Base-by-base conservation (phyloP, 2,888 invertebrate species). In the Pterostichus niger region DNA sequence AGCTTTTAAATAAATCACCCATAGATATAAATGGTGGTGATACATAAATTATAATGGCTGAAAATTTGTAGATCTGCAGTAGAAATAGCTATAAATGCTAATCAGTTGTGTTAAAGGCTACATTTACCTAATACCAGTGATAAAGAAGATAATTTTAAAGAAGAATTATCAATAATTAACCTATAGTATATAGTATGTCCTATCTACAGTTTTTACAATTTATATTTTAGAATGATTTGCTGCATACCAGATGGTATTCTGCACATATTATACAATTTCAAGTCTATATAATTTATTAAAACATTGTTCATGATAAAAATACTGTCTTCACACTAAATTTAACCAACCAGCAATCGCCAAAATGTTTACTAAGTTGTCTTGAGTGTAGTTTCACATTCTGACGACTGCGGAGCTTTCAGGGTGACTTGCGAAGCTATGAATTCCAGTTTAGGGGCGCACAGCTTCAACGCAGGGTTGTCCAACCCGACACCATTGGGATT, bases 401-500 rank as follows among this genome's bases (percentile, higher is more conserved):
- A 88, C 82, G 89, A 85, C 73, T 82, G 75, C 61, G 82, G 61
- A 7, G 82, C 61, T 52, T 77, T 84, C 76, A 80, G 75, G 35
- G 75, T 83, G 24, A 84, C 84, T 81, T 59, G 84, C 10, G 84
- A 73, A 7, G 84, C 82, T n/a, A 87, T 84, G 83, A 86, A 86
- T 84, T 93, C 93, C 91, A 93, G 91, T 91, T 93, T 93, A 77
- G 90, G 90, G 85, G 88, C 88, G 85, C 89, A 88, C 86, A 89
- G 88, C 73, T 93, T 92, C 76, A 93, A 89, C 56, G 93, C 93
- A 82, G 93, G 93, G 87, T 93, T 93, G 86, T 93, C 93, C 84
- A 93, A 91, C 85, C 91, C 91, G 85, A 91, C 91, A 83, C 94
- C 94, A 89, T 93, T 94, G 82, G 94, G 94, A 85, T 93, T 92